Evolutionary conservation across 2,113 vertebrate genomes (phyloP), one percentile per base, ranked within the genome.

Genomic region (Pygoscelis antarcticus): DNA sequence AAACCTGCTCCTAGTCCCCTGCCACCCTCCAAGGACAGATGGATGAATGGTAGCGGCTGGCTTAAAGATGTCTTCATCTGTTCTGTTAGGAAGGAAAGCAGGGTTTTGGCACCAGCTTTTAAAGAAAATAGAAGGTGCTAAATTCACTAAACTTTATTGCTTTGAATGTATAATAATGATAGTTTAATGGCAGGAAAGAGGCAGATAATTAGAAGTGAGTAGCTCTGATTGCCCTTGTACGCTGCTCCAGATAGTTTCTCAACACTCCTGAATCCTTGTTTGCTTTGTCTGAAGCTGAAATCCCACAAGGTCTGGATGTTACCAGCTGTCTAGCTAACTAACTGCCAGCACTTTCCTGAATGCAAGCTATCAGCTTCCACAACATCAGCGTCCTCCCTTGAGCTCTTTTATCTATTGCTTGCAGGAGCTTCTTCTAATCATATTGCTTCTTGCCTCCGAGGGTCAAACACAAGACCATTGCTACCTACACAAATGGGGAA

Each of bases 311-410:
- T 97, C 98, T 97, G 95, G 90, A 91, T 94, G 83, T 94, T 97
- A 98, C 98, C 98, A 98, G 98, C 98, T 99, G 98, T 98, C 98
- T 97, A 86, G 90, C 98, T 98, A 98, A 98, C 95, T 96, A 97
- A 98, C 97, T 98, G 98, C 97, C 98, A 98, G 96, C 91, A 79
- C 81, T 94, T 96, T 58, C 89, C 96, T 98, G 98, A 98, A 98
- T 96, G 96, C 97, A 95, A 96, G 98, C 98, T 75, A 96, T 97
- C 98, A 96, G 98, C 97, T 97, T 96, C 97, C 92, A 93, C 76
- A 96, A 96, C 96, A 97, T 96, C 97, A 97, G 93, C 96, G 93
- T 90, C 94, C 97, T 98, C 98, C 98, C 98, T 40, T 79, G 90
- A 96, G 98, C 97, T 94, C 97, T 98, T 98, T 98, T 99, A 99